Evolutionary conservation across 2,113 vertebrate genomes (phyloP), one percentile per base, ranked within the genome.

Genomic region (Delphinus delphis): DNA sequence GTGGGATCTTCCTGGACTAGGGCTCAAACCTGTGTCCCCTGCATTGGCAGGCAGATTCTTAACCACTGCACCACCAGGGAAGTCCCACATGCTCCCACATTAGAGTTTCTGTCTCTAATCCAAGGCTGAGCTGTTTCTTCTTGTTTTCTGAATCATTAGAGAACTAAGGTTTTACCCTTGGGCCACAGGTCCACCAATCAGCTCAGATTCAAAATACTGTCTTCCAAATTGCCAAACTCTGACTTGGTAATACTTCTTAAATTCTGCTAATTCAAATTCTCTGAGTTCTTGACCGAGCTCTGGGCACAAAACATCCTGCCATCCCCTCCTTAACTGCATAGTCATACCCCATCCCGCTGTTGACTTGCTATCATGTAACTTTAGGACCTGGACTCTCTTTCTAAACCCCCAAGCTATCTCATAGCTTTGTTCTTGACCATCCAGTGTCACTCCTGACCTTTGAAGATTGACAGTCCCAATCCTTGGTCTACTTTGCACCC

Each of bases 371-470:
- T 65, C 3, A 14, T 41, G 60, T 21, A 71, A 63, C 55, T 88
- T 76, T 82, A 63, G 38, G 90, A 79, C 28, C 26, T 73, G n/a
- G 62, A 55, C 77, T 83, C 70, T 36, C 47, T 79, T 93, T 73
- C 84, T 86, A 73, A 95, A 90, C 53, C 38, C 20, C 15, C 67
- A 74, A 15, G 33, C 33, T 80, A 21, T 50, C 63, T 92, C 63
- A 31, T 17, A n/a, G 31, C 76, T 96, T 90, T 95, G 58, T 74
- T 95, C 68, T 92, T 96, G 83, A 33, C 50, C 12, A 15, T 95
- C 67, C 26, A 10, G 25, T 73, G 41, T 94, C 55, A 73, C 62
- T 92, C 68, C 44, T 88, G 33, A 47, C 70, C 65, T 92, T 93
- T 87, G 44, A 87, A 65, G 60, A 90, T 23, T 17, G 33, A 88